These are phyloP conservation scores for Taeniopygia guttata DNA, from an alignment of 2,797 vertebrate species.

Conservation along the genomic window DNA sequence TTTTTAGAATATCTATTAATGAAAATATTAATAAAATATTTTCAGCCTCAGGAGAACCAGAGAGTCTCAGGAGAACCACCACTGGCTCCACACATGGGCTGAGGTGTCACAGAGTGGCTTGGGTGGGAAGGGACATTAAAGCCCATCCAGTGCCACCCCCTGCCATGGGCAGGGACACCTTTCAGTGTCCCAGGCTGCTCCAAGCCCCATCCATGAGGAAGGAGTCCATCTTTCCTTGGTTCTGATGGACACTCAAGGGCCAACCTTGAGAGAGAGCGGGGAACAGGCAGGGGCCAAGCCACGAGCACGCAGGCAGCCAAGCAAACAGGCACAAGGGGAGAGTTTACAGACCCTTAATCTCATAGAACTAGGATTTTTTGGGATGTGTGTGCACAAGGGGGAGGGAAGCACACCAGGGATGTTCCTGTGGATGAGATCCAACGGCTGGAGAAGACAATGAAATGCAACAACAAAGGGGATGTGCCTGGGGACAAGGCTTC, in stretches of 20 bases:
- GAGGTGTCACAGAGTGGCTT: not conserved
- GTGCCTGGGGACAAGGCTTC: not conserved
- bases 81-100: not conserved
- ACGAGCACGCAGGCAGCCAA: not conserved
- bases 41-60: not conserved
- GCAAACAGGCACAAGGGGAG: not conserved
- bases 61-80: not conserved
- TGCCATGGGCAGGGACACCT: not conserved
- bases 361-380: rapidly evolving
- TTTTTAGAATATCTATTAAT: not conserved
- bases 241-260: not conserved
- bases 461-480: not conserved
- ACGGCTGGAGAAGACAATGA: not conserved
- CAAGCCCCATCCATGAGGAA: not conserved
- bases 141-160: not conserved
- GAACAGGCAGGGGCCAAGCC: not conserved
- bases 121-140: not conserved
- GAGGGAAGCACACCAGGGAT: not conserved
- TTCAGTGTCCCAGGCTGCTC: rapidly evolving
- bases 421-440: not conserved
- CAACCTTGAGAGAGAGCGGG: not conserved
- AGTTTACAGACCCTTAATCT: not conserved
- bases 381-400: not conserved
- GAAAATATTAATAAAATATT: not conserved
- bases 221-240: not conserved